Base-by-base conservation (phyloP, 2,888 invertebrate species). In the Spicauda simplicius region DNA sequence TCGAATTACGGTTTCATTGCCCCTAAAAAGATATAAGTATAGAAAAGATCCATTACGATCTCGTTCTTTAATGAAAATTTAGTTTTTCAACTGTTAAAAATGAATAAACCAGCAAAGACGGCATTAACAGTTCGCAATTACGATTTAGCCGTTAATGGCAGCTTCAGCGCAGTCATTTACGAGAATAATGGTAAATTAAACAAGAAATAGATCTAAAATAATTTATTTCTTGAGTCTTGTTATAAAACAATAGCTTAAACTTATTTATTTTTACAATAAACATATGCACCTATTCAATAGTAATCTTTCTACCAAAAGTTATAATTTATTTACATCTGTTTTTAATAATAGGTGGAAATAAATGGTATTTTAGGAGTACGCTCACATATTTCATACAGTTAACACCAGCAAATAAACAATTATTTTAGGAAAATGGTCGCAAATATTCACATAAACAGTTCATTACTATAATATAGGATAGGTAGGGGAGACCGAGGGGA, bases 161-260 rank as follows among this genome's bases (percentile, higher is more conserved):
- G 25, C 4, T 6, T 16, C 16, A 48, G 48, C 14, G 16, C 48
- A 25, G 1, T 33, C 1, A 6, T 33, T 4, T 33, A 33, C 16
- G 7, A 48, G 11, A 14, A 48, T 0, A 48, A 48, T 16, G 4
- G 48, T n/a, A 71, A 71, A 70, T 75, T 73, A 74, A 70, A 62
- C 48, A 50, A 37, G 20, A 30, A 20, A 54, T 88, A 86, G 84
- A 86, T 90, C 91, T 93, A 92, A 92, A 93, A 93, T 93, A 93
- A 88, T 92, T 91, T 92, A 91, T 90, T 91, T 82, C 83, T 83
- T 81, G 80, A 85, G 83, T 86, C 82, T 83, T 86, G 89, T 92
- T 91, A 90, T 88, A 92, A 92, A 91, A 91, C 90, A 92, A 91
- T 90, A 76, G 80, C 87, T 91, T 90, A 88, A 62, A 71, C 80